Base-by-base conservation (phyloP, 1,140 invertebrate genomes). In the Stratiolaelaps scimitus region DNA sequence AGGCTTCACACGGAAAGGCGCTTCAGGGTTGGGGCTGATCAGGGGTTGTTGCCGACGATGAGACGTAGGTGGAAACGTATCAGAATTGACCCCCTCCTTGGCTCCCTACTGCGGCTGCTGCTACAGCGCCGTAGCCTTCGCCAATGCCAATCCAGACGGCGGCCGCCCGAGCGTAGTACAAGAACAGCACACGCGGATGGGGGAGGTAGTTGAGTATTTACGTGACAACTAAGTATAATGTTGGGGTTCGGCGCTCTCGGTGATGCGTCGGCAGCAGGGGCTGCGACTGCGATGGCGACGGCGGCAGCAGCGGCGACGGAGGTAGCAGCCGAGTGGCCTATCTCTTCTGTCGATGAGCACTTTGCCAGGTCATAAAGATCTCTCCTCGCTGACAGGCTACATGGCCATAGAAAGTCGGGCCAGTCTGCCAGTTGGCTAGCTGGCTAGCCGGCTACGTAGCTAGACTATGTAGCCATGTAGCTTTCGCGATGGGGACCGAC, bases 191-290 rank as follows among this genome's bases (percentile, higher is more conserved):
- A 19, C 15, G 53, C 47, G 26, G 15, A 48, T 6, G 7, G 15
- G 47, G 47, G 47, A 48, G 15, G 47, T 20, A 48, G 47, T 28
- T 26, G 23, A 23, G 53, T 60, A 15, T 60, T 34, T 60, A 60
- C 53, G 53, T 60, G 53, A 60, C 53, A 60, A 60, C 53, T 60
- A 60, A 60, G 23, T 60, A 60, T 60, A 60, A 60, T 60, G 23
- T 34, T 60, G 6, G 23, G 53, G 26, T 23, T 1, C 53, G 1
- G 15, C 26, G 15, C 53, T 26, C 53, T 17, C 34, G 19, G 47
- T 34, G 53, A 60, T 20, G 34, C 26, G 26, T 60, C 15, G 15
- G 26, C 34, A 13, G 53, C 53, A 20, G 23, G 15, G 4, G 17
- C 13, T 13, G 19, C n/a, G 44, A 45, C 47, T 6, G 47, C 19